phyloP scores from a whole-genome alignment of 2,888 invertebrate species.

The Caenorhabditis doughertyi region DNA sequence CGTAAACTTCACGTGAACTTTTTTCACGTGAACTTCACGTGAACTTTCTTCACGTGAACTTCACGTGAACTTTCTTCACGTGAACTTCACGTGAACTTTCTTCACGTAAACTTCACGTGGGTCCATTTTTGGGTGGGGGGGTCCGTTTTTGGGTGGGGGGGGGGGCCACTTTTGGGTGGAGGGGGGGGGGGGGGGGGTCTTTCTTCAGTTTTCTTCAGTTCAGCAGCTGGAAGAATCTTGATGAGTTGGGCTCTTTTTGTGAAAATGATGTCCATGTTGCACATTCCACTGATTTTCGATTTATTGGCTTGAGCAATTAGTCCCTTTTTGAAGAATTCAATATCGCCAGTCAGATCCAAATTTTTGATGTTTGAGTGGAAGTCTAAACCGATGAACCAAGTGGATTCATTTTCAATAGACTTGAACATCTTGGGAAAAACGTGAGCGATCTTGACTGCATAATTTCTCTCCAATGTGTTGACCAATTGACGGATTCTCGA shows the following conservation, averaged over 20 bases:
- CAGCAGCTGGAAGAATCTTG: background rate
- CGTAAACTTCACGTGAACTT: no score
- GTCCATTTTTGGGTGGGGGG: no score
- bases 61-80: no score
- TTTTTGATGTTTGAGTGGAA: slow-evolving; percentile 90
- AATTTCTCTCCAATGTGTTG: slow-evolving; percentile 91
- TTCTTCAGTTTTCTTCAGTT: background rate
- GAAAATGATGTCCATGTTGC: no score
- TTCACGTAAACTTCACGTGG: no score
- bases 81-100: no score
- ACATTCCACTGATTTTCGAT: background rate
- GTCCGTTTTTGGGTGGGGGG: no score
- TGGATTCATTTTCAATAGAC: slow-evolving; percentile 84
- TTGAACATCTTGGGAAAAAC: slow-evolving; percentile 93
- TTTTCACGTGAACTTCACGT: no score
- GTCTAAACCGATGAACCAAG: slow-evolving; percentile 98
- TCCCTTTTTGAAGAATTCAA: slow-evolving; percentile 83
- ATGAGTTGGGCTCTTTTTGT: background rate
- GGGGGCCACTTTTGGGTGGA: no score
- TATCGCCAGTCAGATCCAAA: slow-evolving; percentile 94
- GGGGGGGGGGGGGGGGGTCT: no score
- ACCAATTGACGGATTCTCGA: slow-evolving; percentile 95
- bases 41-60: no score
- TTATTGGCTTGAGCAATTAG: slow-evolving; percentile 17
- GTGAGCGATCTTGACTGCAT: slow-evolving; percentile 93